Percentiles rank a stretch among this genome's conserved stretches.
Conservation (phyloP, 2,888 invertebrate species). For the Meghimatium bilineatum region DNA sequence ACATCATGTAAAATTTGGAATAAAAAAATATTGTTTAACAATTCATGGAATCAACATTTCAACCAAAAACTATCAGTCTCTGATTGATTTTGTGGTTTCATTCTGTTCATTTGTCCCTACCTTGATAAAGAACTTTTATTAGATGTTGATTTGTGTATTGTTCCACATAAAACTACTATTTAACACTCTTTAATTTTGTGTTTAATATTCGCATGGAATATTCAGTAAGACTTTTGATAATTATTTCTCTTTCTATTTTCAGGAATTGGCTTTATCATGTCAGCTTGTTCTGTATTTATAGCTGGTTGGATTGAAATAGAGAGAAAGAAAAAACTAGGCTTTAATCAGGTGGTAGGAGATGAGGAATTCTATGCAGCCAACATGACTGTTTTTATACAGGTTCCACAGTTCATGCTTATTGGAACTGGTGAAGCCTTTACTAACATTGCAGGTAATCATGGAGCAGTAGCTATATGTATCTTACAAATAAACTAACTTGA, state of each 20-base stretch:
- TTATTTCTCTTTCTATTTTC: conserved; percentile 9
- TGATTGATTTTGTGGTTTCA: no score
- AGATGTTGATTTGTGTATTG: no score
- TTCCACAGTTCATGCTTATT: conserved; percentile 71
- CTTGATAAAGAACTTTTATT: no score
- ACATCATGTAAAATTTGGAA: no score
- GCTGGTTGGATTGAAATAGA: conserved; percentile 69
- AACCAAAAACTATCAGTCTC: no score
- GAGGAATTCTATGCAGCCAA: conserved; percentile 66
- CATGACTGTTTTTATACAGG: conserved; percentile 67
- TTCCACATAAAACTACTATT: no score
- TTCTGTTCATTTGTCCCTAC: no score
- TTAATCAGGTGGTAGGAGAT: conserved; percentile 61
- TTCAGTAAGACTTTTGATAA: neutral
- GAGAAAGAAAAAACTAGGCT: conserved; percentile 67
- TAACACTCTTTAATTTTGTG: no score
- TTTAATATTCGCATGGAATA: no score
- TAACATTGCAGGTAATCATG: conserved; percentile 65
- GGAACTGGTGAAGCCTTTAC: conserved; percentile 73
- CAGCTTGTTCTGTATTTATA: conserved; percentile 63
- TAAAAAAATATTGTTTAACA: no score
- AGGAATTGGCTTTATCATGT: conserved; percentile 70
- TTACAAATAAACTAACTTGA: neutral
- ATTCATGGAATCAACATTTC: no score
- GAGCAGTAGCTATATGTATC: neutral